Base-by-base conservation (phyloP, 2,888 invertebrate species). In the Rhagonycha fulva region DNA sequence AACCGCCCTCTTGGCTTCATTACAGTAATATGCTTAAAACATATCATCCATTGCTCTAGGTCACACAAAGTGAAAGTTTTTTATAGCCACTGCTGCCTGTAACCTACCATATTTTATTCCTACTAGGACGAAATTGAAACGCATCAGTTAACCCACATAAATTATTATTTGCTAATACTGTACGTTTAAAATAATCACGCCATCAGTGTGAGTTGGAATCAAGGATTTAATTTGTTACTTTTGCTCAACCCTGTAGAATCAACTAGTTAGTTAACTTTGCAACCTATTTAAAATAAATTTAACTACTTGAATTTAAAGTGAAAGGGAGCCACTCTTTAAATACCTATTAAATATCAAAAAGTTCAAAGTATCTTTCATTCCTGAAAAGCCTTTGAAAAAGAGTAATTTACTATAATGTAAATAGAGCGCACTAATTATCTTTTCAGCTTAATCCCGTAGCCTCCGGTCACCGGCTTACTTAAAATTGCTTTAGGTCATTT, bases 331-430 rank as follows among this genome's bases (percentile, higher is more conserved):
- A 66, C 63, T 66, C 63, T 23, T 66, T 66, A 66, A 66, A 66
- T 26, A 66, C 24, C 63, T 66, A 66, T 66, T 68, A 72, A 72
- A 68, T 72, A 72, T 72, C 72, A 26, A 72, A 66, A 72, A 68
- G 72, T 72, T 72, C 68, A 72, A 72, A 72, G 67, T 72, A 61
- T 61, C 72, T 72, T 61, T 61, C 71, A 66, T 66, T 32, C 24
- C 14, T 4, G 68, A 72, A 14, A 68, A 74, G 24, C 63, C 69
- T 70, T 70, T 74, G 47, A 74, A 70, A 68, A 69, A 47, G 62
- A 60, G 74, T 74, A 74, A 74, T 74, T 74, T 74, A 68, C 69
- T 74, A 74, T 74, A 74, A 74, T 69, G 74, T 74, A 74, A 74
- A 74, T 74, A 74, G 63, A 74, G 70, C 62, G 62, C 63, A 74